Evolutionary conservation across 2,113 vertebrate genomes (phyloP).

Genomic region (Chionodraco myersi): DNA sequence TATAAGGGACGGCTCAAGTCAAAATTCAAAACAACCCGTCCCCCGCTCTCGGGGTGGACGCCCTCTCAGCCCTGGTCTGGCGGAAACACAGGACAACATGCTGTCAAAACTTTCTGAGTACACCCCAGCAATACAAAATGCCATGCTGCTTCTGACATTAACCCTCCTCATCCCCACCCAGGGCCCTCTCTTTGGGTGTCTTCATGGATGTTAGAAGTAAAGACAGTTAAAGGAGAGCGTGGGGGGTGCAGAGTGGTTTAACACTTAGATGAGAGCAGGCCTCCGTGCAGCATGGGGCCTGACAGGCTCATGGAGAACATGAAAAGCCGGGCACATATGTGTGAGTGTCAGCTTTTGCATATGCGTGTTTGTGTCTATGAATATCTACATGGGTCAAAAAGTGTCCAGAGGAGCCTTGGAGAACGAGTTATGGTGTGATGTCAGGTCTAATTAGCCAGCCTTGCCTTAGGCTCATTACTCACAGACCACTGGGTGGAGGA

Average conservation of each 20-base stretch:
- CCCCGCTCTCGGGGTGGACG: too few relatives aligned
- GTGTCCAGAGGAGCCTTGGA: conserved; percentile 39
- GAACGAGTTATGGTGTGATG: conserved; percentile 72
- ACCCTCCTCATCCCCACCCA: neutral
- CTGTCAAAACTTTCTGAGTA: neutral
- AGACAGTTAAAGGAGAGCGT: conserved; percentile 1
- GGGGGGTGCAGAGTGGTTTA: conserved; percentile 7
- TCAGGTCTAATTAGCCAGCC: conserved; percentile 79
- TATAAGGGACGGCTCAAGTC: too few relatives aligned
- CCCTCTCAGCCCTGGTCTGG: too few relatives aligned
- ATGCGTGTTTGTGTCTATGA: conserved; percentile 24
- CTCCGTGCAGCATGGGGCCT: conserved; percentile 28
- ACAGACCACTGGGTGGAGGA: conserved; percentile 61
- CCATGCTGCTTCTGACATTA: conserved; percentile 18
- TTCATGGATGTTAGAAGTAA: conserved; percentile 21
- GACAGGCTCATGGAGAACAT: conserved; percentile 22
- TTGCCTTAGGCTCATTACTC: conserved; percentile 76
- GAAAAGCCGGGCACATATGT: neutral
- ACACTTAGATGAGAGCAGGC: conserved; percentile 13
- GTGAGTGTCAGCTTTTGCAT: neutral
- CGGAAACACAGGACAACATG: neutral
- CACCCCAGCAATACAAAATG: neutral
- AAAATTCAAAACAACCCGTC: too few relatives aligned
- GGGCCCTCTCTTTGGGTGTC: conserved; percentile 17
- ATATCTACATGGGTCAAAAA: conserved; percentile 45